Conservation (phyloP, 2,888 invertebrate genomes). For the Yponomeuta sedellus region DNA sequence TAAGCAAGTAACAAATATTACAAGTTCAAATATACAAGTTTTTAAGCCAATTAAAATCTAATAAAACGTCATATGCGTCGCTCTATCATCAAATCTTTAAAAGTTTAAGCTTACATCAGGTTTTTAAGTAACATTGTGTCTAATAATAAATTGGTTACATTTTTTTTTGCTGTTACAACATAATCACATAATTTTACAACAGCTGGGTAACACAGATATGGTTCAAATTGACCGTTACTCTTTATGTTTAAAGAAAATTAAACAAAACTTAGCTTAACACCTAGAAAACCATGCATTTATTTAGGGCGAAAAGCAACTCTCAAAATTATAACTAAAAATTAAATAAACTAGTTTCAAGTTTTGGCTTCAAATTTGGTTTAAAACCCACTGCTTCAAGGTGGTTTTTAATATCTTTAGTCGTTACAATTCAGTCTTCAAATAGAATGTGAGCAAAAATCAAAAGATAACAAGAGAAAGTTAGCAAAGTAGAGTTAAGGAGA, state of each 20-base stretch:
- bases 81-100: too few relatives aligned
- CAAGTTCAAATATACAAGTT: too few relatives aligned
- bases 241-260: not conserved
- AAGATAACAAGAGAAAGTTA: not conserved
- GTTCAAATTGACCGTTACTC: not conserved
- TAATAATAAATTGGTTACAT: too few relatives aligned
- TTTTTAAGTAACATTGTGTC: too few relatives aligned
- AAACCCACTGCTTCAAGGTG: slow-evolving; percentile 35
- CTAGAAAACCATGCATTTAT: not conserved
- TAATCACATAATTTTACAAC: not conserved
- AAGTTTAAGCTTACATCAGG: too few relatives aligned
- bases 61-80: too few relatives aligned
- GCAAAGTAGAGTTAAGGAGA: not conserved
- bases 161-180: too few relatives aligned
- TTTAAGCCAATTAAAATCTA: too few relatives aligned
- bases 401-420: slow-evolving; percentile 13
- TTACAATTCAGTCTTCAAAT: slow-evolving; percentile 34
- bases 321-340: slow-evolving; percentile 1
- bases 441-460: slow-evolving; percentile 25
- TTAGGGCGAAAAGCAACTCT: not conserved
- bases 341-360: slow-evolving; percentile 22
- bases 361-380: slow-evolving; percentile 54
- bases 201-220: not conserved
- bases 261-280: not conserved
- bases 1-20: not conserved